Conservation (phyloP, 2,888 invertebrate species). For the Tenthredo mesomela region DNA sequence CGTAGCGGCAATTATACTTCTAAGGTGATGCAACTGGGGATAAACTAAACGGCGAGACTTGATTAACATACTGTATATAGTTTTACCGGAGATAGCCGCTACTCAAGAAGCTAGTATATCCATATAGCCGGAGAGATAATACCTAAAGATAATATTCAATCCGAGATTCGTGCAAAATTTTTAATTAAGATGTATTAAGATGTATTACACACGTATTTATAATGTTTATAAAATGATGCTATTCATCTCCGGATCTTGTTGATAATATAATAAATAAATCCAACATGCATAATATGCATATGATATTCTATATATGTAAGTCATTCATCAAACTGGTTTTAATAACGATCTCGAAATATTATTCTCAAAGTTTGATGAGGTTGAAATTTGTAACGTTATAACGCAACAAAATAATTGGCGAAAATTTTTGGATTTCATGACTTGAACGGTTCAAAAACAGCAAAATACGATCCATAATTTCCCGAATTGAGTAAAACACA, state of each 20-base stretch:
- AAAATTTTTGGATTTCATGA: no score
- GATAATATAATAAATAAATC: background rate
- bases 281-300: no score
- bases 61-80: constrained; percentile 26
- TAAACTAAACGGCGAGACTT: background rate
- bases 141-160: background rate
- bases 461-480: no score
- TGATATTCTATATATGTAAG: no score
- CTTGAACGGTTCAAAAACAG: no score
- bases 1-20: background rate
- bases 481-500: no score
- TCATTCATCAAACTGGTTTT: background rate
- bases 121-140: background rate
- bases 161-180: background rate
- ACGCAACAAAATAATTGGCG: no score
- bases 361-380: background rate
- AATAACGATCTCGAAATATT: background rate
- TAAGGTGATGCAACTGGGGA: constrained; percentile 10
- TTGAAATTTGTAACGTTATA: no score
- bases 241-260: background rate
- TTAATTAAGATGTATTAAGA: background rate
- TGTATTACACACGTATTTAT: background rate
- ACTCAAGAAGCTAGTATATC: background rate
- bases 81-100: background rate
- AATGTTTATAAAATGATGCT: background rate